phyloP scores from a whole-genome alignment of 2,888 invertebrate genomes.

The Archaeoteleia sp. region DNA sequence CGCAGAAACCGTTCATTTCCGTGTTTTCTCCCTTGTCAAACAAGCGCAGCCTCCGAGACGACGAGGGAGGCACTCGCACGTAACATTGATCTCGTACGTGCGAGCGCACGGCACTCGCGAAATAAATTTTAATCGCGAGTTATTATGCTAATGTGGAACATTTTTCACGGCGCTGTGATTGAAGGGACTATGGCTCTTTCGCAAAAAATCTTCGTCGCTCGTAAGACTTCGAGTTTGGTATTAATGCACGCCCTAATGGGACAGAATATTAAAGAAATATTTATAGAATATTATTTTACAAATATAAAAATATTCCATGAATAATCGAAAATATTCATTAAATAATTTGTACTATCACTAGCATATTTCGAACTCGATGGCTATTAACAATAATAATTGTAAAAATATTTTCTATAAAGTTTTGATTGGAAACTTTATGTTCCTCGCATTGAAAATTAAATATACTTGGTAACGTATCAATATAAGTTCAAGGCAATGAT shows the following conservation, averaged over 20 bases:
- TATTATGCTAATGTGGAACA: neutral
- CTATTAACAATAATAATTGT: no score
- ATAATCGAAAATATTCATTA: no score
- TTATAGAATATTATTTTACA: no score
- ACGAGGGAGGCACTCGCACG: conserved; percentile 40
- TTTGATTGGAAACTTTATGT: conserved; percentile 28
- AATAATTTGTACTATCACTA: no score
- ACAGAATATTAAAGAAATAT: no score
- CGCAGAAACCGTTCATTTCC: conserved; percentile 54
- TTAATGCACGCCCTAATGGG: no score
- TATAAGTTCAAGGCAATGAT: conserved; percentile 36
- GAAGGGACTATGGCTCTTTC: no score
- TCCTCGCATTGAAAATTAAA: conserved; percentile 14
- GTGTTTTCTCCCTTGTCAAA: conserved; percentile 54
- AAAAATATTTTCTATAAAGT: conserved; percentile 26
- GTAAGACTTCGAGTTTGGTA: no score
- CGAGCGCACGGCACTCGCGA: conserved; percentile 24
- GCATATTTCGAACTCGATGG: no score
- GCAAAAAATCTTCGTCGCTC: no score
- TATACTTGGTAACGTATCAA: conserved; percentile 31
- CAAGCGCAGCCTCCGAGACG: conserved; percentile 37
- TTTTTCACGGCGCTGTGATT: no score
- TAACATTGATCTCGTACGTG: conserved; percentile 24
- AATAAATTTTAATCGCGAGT: neutral
- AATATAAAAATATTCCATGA: no score